Evolutionary conservation across 2,797 vertebrate species (phyloP).

Genomic region (Echiichthys vipera): DNA sequence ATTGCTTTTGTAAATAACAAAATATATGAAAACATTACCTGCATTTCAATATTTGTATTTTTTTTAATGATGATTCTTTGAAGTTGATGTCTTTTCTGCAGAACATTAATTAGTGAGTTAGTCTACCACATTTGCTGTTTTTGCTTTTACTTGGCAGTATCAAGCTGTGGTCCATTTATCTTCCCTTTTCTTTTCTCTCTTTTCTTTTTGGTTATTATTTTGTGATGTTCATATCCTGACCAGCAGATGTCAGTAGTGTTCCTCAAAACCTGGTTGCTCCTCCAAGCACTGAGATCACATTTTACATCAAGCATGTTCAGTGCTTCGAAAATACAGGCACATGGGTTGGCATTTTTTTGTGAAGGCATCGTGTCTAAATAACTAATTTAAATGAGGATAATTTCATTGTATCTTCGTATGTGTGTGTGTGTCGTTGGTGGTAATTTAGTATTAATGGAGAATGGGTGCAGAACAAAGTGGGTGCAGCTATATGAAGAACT

Average conservation of each 20-base stretch:
- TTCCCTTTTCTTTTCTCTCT: not conserved
- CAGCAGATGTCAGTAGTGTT: conserved; percentile 84
- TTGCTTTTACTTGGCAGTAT: conserved; percentile 16
- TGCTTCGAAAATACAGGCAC: conserved; percentile 21
- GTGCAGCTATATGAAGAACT: conserved; percentile 31
- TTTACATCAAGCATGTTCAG: conserved; percentile 51
- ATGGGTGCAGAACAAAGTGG: conserved; percentile 52
- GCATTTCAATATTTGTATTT: conserved; percentile 33
- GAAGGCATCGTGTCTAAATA: conserved; percentile 35
- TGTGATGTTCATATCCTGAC: conserved; percentile 40
- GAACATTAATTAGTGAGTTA: conserved; percentile 33
- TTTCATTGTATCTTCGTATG: not conserved
- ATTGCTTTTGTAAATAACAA: conserved; percentile 12
- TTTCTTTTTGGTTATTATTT: no score
- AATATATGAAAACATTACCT: conserved; percentile 25
- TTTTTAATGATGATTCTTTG: conserved; percentile 51
- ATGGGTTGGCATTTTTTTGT: not conserved
- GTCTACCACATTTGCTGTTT: conserved; percentile 20
- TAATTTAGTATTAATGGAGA: conserved; percentile 45
- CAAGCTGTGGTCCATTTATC: conserved; percentile 13
- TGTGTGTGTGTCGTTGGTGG: not conserved
- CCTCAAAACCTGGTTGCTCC: conserved; percentile 65
- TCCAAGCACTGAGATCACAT: conserved; percentile 44
- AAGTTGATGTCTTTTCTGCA: conserved; percentile 17
- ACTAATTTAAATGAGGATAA: conserved; percentile 31